Conservation (phyloP, 1,140 invertebrate species). For the Leptopilina clavipes region DNA sequence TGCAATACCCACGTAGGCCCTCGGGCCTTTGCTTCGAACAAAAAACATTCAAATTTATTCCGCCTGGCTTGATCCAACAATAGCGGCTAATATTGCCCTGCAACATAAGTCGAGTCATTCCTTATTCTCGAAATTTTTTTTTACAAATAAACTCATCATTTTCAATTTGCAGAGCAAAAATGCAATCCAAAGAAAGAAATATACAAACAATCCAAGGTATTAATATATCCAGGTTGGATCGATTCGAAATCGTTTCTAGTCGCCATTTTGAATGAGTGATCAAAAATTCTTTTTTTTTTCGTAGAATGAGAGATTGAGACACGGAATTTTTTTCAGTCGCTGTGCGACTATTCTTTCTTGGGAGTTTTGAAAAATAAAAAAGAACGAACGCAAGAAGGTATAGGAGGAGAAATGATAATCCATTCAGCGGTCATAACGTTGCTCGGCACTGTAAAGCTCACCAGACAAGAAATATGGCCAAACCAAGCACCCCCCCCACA, state of each 20-base stretch:
- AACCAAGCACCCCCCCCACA: constrained; percentile 62
- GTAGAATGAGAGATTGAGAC: too few species aligned
- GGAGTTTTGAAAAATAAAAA: constrained; percentile 50
- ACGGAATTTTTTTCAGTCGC: too few species aligned
- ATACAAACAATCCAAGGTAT: too few species aligned
- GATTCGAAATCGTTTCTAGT: too few species aligned
- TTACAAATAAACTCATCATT: too few species aligned
- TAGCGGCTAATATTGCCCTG: constrained; percentile 72
- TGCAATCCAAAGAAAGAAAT: too few species aligned
- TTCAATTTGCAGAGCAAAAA: too few species aligned
- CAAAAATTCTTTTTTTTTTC: too few species aligned
- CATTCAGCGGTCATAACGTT: constrained; percentile 73
- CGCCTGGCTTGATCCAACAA: constrained; percentile 66
- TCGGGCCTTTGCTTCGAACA: constrained; percentile 61
- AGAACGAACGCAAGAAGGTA: constrained; percentile 46
- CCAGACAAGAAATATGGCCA: constrained; percentile 75
- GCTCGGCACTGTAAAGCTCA: constrained; percentile 71
- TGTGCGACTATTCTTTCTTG: constrained; percentile 33
- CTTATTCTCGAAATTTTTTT: constrained; percentile 19
- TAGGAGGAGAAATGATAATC: constrained; percentile 71
- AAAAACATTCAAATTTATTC: constrained; percentile 74
- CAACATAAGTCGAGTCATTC: constrained; percentile 62
- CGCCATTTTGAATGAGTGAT: too few species aligned
- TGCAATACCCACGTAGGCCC: constrained; percentile 58
- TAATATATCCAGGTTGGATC: too few species aligned